Conservation (phyloP, 1,140 invertebrate genomes). For the Trachymyrmex cornetzi region DNA sequence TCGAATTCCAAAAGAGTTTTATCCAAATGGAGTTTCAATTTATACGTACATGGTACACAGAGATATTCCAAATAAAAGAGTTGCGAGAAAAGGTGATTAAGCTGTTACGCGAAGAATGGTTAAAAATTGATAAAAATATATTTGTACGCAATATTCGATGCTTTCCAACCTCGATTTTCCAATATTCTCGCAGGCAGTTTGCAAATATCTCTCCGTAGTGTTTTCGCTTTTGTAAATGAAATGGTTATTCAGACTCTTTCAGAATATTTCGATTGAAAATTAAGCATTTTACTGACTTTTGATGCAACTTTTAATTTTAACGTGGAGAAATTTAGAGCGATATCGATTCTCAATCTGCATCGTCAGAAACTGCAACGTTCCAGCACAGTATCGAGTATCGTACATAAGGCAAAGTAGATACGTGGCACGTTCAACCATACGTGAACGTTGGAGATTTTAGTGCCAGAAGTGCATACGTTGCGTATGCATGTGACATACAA, state of each 20-base stretch:
- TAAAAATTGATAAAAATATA: constrained; percentile 3
- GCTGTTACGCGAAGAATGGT: neutral
- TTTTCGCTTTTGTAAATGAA: neutral
- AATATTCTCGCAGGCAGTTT: constrained; percentile 30
- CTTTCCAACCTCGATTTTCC: constrained; percentile 8
- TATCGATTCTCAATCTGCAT: neutral
- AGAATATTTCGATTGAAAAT: constrained; percentile 3
- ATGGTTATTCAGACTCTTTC: neutral
- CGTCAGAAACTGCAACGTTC: constrained; percentile 6
- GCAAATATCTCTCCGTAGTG: neutral
- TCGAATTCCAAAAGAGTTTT: neutral
- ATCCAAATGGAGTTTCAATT: neutral
- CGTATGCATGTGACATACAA: neutral
- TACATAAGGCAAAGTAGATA: constrained; percentile 39
- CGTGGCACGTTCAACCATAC: constrained; percentile 26
- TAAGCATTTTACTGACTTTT: neutral
- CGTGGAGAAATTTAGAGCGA: neutral
- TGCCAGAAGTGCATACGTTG: constrained; percentile 52
- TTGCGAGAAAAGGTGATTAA: neutral
- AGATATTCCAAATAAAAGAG: neutral
- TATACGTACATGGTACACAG: neutral
- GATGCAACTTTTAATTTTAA: neutral
- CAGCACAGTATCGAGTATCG: constrained; percentile 6
- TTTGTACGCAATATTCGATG: neutral
- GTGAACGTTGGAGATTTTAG: constrained; percentile 48